Evolutionary conservation across 2,888 invertebrate species (phyloP).

Genomic region (Blastobasis adustella): DNA sequence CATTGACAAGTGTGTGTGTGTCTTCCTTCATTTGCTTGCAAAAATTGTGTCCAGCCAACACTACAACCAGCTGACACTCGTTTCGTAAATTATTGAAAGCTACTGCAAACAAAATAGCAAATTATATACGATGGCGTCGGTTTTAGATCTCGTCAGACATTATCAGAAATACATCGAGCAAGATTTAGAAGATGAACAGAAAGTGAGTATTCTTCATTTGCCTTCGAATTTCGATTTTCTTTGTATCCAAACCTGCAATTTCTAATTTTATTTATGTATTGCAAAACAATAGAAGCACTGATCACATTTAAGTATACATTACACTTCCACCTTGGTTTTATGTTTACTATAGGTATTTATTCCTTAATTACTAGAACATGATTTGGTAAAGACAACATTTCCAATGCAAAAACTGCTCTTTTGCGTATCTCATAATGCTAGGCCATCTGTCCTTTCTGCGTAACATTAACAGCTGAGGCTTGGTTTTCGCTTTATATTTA

Average conservation of each 20-base stretch:
- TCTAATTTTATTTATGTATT: not conserved
- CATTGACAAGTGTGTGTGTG: too few relatives aligned
- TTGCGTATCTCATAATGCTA: too few relatives aligned
- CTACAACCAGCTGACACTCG: constrained; percentile 68
- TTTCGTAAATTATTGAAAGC: constrained; percentile 30
- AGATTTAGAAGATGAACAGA: constrained; percentile 78
- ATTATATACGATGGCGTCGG: constrained; percentile 58
- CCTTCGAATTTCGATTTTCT: too few relatives aligned
- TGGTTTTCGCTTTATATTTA: not conserved
- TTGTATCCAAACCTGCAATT: too few relatives aligned
- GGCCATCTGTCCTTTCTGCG: not conserved
- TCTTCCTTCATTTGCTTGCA: too few relatives aligned
- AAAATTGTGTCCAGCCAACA: constrained; percentile 61
- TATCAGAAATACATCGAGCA: constrained; percentile 85
- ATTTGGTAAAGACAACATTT: not conserved
- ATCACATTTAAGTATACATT: not conserved
- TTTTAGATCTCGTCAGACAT: constrained; percentile 78
- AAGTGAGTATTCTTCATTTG: constrained; percentile 65
- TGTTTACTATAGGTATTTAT: not conserved
- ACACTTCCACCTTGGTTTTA: not conserved
- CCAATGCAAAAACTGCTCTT: not conserved
- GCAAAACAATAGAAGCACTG: not conserved
- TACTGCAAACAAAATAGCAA: constrained; percentile 31
- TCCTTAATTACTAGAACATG: too few relatives aligned
- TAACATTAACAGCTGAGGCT: not conserved